These are phyloP conservation scores for Harpalus rubripes DNA, from an alignment of 2,888 invertebrate genomes.

Conservation along the genomic window DNA sequence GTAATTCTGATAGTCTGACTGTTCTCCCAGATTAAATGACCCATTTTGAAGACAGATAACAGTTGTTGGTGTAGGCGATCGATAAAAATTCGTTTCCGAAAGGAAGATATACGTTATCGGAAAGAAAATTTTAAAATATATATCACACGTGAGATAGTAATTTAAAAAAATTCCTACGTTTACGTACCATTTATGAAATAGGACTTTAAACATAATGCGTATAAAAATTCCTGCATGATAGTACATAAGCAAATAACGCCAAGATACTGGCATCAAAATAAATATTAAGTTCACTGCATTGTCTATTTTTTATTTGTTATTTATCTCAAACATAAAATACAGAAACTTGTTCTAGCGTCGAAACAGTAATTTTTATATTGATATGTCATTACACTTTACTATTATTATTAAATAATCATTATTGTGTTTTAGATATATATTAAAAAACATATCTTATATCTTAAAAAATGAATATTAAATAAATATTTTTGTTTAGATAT, in stretches of 20 bases:
- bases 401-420: slow-evolving; percentile 7
- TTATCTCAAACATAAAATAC: neutral
- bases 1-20: slow-evolving; percentile 18
- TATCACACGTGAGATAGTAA: slow-evolving; percentile 2
- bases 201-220: slow-evolving; percentile 1
- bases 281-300: slow-evolving; percentile 6
- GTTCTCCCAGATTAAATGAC: slow-evolving; percentile 34
- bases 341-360: neutral
- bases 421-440: neutral
- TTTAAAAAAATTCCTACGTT: neutral
- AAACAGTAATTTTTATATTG: neutral
- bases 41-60: slow-evolving; percentile 23
- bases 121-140: slow-evolving; percentile 1
- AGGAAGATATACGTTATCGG: slow-evolving; percentile 8
- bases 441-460: slow-evolving; percentile 12
- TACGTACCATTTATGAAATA: neutral
- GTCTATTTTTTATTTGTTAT: slow-evolving; percentile 9
- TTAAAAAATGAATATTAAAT: neutral
- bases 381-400: slow-evolving; percentile 12
- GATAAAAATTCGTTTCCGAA: slow-evolving; percentile 8
- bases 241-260: slow-evolving; percentile 5
- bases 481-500: neutral
- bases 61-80: slow-evolving; percentile 31
- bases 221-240: neutral
- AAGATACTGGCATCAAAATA: slow-evolving; percentile 17